These are phyloP conservation scores for Drosophila micromelanica DNA, from an alignment of 1,140 invertebrate genomes.

Conservation along the genomic window DNA sequence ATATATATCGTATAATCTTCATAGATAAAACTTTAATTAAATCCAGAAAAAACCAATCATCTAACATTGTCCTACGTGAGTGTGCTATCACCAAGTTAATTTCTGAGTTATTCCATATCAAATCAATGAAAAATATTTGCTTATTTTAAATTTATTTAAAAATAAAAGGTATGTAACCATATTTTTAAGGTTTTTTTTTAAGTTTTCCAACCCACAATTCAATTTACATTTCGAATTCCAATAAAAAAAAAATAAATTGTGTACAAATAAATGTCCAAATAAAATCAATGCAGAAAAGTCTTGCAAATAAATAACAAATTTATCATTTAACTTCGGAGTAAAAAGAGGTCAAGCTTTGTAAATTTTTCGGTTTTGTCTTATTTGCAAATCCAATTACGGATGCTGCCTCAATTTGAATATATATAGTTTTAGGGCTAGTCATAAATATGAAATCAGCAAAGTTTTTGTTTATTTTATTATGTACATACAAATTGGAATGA, in stretches of 20 bases:
- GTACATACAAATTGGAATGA: conserved; percentile 46
- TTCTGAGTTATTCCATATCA: no score
- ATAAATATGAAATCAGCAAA: conserved; percentile 65
- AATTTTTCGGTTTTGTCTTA: conserved; percentile 40
- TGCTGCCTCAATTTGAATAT: conserved; percentile 59
- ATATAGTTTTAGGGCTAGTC: conserved; percentile 38
- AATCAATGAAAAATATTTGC: no score
- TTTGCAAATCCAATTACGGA: conserved; percentile 39
- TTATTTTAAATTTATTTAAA: no score
- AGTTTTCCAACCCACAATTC: not conserved
- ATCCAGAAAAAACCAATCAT: not conserved
- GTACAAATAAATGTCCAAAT: not conserved
- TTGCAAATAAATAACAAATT: conserved; percentile 69
- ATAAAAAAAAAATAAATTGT: not conserved
- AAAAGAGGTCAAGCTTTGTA: conserved; percentile 52
- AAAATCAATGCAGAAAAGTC: conserved; percentile 11
- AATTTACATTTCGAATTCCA: not conserved
- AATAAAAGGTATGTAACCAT: no score
- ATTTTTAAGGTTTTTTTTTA: not conserved
- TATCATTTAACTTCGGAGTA: conserved; percentile 13
- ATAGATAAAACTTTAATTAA: not conserved
- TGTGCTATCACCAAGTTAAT: no score
- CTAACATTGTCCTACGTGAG: no score
- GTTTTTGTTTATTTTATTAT: conserved; percentile 65
- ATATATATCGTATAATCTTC: not conserved